Evolutionary conservation across 2,113 vertebrate genomes (phyloP).

Genomic region (Plectropomus leopardus): DNA sequence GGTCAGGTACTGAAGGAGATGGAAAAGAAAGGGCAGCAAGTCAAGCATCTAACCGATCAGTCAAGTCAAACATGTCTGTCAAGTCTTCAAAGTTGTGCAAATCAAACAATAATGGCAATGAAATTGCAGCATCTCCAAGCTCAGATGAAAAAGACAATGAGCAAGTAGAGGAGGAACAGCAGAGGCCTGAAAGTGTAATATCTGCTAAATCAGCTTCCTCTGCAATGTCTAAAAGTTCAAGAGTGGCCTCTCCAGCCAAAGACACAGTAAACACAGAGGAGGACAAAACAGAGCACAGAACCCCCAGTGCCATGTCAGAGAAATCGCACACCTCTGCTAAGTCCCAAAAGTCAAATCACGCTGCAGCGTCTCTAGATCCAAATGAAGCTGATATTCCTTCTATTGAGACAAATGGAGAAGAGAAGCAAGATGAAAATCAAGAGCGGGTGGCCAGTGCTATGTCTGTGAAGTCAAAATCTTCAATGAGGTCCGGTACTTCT

Average conservation of each 20-base stretch:
- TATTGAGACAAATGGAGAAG: slow-evolving; percentile 12
- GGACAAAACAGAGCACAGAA: slow-evolving; percentile 13
- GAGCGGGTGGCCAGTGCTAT: slow-evolving; percentile 40
- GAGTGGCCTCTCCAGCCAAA: neutral
- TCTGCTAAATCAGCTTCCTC: slow-evolving; percentile 62
- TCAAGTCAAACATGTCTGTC: slow-evolving; percentile 49
- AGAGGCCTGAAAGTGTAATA: slow-evolving; percentile 31
- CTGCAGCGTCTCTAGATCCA: slow-evolving; percentile 17
- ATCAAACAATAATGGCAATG: slow-evolving; percentile 10
- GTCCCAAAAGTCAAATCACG: slow-evolving; percentile 53
- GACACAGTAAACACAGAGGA: neutral
- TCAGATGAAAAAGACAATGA: slow-evolving; percentile 3
- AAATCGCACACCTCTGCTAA: slow-evolving; percentile 44
- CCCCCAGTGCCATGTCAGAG: slow-evolving; percentile 45
- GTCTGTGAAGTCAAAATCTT: slow-evolving; percentile 67
- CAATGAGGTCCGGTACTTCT: slow-evolving; percentile 54
- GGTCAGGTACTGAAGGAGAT: slow-evolving; percentile 20
- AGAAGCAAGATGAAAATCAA: slow-evolving; percentile 12
- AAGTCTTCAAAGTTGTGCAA: slow-evolving; percentile 51
- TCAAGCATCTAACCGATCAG: slow-evolving; percentile 58
- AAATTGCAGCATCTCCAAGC: neutral
- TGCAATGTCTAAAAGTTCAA: slow-evolving; percentile 48
- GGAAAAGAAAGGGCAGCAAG: slow-evolving; percentile 51
- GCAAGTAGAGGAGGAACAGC: slow-evolving; percentile 7
- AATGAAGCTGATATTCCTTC: slow-evolving; percentile 1